Evolutionary conservation across 1,140 invertebrate genomes (phyloP).

Genomic region (Drosophila willistoni): DNA sequence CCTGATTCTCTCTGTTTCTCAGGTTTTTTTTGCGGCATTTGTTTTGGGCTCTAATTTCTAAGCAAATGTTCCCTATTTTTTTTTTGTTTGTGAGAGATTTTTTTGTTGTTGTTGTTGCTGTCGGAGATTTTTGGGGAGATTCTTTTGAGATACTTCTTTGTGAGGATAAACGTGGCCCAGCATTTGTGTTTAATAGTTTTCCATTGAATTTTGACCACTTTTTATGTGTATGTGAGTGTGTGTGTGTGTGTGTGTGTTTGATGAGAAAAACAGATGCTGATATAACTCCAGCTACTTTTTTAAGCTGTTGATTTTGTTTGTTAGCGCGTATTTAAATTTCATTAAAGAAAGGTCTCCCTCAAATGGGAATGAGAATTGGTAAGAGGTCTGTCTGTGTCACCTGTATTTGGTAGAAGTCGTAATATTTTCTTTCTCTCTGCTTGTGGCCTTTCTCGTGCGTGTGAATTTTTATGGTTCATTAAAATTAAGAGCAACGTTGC

Average conservation of each 20-base stretch:
- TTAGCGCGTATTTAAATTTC: constrained; percentile 77
- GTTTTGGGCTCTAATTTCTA: constrained; percentile 81
- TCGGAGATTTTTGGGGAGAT: constrained; percentile 30
- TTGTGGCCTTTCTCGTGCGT: constrained; percentile 52
- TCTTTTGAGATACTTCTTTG: constrained; percentile 32
- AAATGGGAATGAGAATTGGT: constrained; percentile 41
- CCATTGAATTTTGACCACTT: constrained; percentile 70
- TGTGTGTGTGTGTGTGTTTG: constrained; percentile 51
- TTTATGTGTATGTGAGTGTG: constrained; percentile 43
- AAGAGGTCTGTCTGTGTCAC: constrained; percentile 60
- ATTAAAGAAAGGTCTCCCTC: constrained; percentile 53
- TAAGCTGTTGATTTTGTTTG: constrained; percentile 55
- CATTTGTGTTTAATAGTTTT: constrained; percentile 76
- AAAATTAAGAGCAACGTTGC: constrained; percentile 70
- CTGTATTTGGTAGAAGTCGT: constrained; percentile 45
- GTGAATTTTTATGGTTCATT: constrained; percentile 81
- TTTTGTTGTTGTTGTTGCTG: constrained; percentile 13
- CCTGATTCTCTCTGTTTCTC: constrained; percentile 20
- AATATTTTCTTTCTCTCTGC: constrained; percentile 43
- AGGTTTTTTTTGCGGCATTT: constrained; percentile 64
- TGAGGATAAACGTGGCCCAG: constrained; percentile 52
- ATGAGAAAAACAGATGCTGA: constrained; percentile 63
- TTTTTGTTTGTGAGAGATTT: constrained; percentile 31
- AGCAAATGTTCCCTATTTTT: constrained; percentile 55
- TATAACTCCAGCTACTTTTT: not conserved